Conservation (phyloP, 2,888 invertebrate species). For the Hanleya hanleyi region DNA sequence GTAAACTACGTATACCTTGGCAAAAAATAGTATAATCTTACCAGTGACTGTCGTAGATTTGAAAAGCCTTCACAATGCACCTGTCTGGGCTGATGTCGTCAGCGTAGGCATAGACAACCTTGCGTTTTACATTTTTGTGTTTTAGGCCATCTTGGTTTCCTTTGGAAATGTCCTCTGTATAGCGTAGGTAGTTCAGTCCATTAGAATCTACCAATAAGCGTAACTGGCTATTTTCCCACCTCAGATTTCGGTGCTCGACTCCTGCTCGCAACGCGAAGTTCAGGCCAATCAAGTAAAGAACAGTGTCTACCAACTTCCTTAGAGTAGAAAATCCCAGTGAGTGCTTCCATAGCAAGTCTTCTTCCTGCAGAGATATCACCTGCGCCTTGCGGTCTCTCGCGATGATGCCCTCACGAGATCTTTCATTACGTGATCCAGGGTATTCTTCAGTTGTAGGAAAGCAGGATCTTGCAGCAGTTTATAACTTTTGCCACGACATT, state of each 20-base stretch:
- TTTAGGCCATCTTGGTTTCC: neutral
- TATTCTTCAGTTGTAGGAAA: neutral
- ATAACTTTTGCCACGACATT: neutral
- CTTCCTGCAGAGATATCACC: neutral
- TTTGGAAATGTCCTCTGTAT: neutral
- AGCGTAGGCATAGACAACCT: neutral
- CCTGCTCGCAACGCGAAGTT: neutral
- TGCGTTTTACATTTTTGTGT: neutral
- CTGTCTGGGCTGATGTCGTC: neutral
- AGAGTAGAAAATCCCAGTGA: neutral
- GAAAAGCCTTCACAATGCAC: neutral
- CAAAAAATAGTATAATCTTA: neutral
- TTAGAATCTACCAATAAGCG: neutral
- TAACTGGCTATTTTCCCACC: neutral
- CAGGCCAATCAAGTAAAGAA: neutral
- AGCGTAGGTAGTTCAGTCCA: neutral
- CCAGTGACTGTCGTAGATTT: neutral
- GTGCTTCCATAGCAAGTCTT: neutral
- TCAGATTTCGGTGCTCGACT: neutral
- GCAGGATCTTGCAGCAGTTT: neutral
- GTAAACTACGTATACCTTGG: neutral
- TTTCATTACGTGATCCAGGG: constrained; percentile 2
- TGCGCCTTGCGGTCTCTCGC: neutral
- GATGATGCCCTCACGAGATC: neutral
- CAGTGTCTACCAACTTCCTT: neutral